Conservation (phyloP, 2,888 invertebrate species). For the Epinotia demarniana region DNA sequence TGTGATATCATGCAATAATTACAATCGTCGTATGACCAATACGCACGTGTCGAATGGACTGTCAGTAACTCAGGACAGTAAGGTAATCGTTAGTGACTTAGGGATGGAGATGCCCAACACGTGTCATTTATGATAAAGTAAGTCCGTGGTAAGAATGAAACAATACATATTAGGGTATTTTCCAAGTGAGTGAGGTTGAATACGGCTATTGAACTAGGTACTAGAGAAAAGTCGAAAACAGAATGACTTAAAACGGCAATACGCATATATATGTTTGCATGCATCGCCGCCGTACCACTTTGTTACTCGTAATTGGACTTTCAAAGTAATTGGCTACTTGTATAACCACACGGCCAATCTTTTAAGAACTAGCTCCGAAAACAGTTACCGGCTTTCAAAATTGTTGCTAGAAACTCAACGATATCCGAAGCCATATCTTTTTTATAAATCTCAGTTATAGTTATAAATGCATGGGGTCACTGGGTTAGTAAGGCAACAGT, state of each 20-base stretch:
- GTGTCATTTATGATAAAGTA: neutral
- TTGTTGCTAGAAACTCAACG: conserved; percentile 21
- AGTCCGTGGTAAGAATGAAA: neutral
- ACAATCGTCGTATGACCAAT: neutral
- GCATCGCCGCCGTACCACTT: neutral
- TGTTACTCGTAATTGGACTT: conserved; percentile 29
- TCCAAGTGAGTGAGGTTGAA: neutral
- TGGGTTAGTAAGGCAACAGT: conserved; percentile 44
- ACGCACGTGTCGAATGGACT: neutral
- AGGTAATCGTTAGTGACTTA: neutral
- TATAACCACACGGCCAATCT: conserved; percentile 34
- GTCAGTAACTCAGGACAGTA: neutral
- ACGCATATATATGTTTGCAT: neutral
- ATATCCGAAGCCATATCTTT: conserved; percentile 20
- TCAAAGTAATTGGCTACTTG: conserved; percentile 38
- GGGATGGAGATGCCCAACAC: neutral
- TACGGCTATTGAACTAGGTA: neutral
- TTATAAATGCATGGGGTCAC: conserved; percentile 44
- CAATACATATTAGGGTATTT: neutral
- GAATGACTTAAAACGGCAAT: neutral
- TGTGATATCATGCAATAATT: neutral
- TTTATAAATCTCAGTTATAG: conserved; percentile 38
- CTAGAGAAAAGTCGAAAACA: conserved; percentile 3
- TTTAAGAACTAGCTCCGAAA: conserved; percentile 36
- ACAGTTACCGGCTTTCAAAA: conserved; percentile 34